Percentiles rank a stretch among this genome's conserved stretches.
Evolutionary conservation across 1,140 invertebrate genomes (phyloP).

Genomic region (Listronotus oregonensis): DNA sequence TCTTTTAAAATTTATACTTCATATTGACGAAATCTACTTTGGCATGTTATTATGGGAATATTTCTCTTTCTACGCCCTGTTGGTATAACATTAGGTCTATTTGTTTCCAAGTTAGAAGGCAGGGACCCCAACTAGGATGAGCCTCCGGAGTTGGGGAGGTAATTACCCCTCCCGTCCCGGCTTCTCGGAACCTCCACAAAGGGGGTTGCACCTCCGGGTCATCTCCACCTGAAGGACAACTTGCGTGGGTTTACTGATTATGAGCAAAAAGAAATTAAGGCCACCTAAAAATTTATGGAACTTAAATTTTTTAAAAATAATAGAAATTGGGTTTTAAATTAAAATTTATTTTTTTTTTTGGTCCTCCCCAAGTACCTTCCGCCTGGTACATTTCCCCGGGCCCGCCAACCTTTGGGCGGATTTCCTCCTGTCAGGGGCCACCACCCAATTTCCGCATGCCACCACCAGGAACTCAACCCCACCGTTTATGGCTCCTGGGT

Average conservation of each 20-base stretch:
- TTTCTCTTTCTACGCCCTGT: too few relatives aligned
- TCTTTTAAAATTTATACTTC: too few relatives aligned
- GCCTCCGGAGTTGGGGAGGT: conserved; percentile 53
- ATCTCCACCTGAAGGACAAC: background rate
- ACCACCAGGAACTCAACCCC: conserved; percentile 44
- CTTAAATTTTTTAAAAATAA: too few relatives aligned
- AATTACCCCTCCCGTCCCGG: conserved; percentile 25
- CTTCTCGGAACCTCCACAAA: background rate
- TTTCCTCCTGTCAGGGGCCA: conserved; percentile 38
- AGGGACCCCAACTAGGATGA: conserved; percentile 76
- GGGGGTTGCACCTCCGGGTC: conserved; percentile 1
- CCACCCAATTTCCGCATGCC: conserved; percentile 52
- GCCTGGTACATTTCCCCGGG: conserved; percentile 32
- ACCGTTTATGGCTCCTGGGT: conserved; percentile 48
- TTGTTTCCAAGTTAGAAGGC: conserved; percentile 57
- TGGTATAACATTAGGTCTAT: too few relatives aligned
- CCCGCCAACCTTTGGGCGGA: conserved; percentile 30
- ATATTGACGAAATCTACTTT: too few relatives aligned
- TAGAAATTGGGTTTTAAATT: too few relatives aligned
- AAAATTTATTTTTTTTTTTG: conserved; percentile 2
- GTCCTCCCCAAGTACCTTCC: conserved; percentile 23
- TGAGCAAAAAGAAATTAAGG: too few relatives aligned
- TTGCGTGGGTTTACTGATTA: too few relatives aligned
- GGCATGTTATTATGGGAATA: too few relatives aligned
- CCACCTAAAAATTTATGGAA: too few relatives aligned